A percentile compares a stretch with the other conserved stretches of the same genome.
Evolutionary conservation across 1,140 invertebrate genomes (phyloP).

Genomic region (Druon quercuslanigerum): DNA sequence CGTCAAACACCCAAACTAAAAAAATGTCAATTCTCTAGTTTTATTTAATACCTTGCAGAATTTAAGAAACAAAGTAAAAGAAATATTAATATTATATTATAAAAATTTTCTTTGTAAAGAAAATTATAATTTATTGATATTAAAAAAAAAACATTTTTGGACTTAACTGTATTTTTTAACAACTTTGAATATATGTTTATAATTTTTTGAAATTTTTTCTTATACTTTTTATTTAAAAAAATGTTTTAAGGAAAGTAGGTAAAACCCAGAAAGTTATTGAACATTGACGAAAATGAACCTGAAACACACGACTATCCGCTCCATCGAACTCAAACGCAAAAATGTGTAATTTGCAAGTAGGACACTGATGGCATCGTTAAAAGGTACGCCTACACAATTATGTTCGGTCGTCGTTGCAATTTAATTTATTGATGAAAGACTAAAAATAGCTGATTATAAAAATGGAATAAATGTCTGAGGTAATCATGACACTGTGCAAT

Average conservation of each 20-base stretch:
- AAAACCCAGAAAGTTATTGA: slow-evolving; percentile 8
- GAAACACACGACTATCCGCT: slow-evolving; percentile 58
- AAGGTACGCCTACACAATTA: slow-evolving; percentile 16
- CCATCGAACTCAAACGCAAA: slow-evolving; percentile 51
- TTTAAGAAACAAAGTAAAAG: too few relatives aligned
- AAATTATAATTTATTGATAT: too few relatives aligned
- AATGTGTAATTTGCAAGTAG: slow-evolving; percentile 51
- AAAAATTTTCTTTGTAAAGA: too few relatives aligned
- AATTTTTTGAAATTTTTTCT: too few relatives aligned
- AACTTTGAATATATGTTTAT: too few relatives aligned
- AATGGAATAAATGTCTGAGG: not conserved
- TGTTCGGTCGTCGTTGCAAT: slow-evolving; percentile 10
- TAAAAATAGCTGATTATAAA: not conserved
- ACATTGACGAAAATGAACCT: slow-evolving; percentile 18
- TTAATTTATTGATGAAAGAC: slow-evolving; percentile 23
- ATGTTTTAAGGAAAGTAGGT: not conserved
- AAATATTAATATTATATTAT: too few relatives aligned
- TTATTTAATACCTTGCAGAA: too few relatives aligned
- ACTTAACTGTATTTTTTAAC: too few relatives aligned
- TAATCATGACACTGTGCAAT: not conserved
- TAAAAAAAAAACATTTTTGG: too few relatives aligned
- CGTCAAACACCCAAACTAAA: too few relatives aligned
- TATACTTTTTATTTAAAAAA: not conserved
- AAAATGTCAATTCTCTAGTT: too few relatives aligned
- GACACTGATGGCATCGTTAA: slow-evolving; percentile 30